phyloP scores from a whole-genome alignment of 1,140 invertebrate genomes.

The Sycobia sp. region DNA sequence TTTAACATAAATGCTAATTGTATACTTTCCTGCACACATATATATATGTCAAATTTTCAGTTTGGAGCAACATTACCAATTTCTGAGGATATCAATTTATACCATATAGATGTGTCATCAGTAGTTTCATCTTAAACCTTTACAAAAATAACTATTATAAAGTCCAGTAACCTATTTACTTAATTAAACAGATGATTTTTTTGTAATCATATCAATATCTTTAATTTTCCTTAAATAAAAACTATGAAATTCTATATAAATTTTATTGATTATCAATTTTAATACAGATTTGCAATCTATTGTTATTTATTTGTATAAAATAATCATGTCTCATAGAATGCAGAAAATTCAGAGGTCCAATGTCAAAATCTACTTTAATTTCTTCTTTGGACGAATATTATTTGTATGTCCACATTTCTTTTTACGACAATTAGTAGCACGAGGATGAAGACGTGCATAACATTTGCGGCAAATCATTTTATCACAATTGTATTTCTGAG shows the following conservation, averaged over 20 bases:
- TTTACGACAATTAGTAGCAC: constrained; percentile 99
- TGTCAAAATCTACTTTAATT: constrained; percentile 98
- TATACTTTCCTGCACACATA: too few species aligned
- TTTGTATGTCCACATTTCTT: constrained; percentile 99
- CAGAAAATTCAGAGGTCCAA: too few species aligned
- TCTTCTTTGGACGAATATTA: constrained; percentile 99
- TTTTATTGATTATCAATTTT: background rate
- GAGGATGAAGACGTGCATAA: constrained; percentile 96
- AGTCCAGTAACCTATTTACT: background rate
- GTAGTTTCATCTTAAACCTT: constrained; percentile 39
- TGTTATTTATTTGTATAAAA: constrained; percentile 13
- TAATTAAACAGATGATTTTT: too few species aligned
- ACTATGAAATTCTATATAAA: background rate
- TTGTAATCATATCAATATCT: too few species aligned
- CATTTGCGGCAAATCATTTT: constrained; percentile 99
- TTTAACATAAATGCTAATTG: too few species aligned
- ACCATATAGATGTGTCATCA: constrained; percentile 55
- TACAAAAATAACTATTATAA: constrained; percentile 12
- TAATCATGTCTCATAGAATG: too few species aligned
- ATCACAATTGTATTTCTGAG: constrained; percentile 99
- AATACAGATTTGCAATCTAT: background rate
- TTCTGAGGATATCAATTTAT: constrained; percentile 54
- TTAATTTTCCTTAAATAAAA: too few species aligned
- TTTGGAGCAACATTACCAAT: constrained; percentile 57
- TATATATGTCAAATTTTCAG: constrained; percentile 40